Percentiles rank a stretch among this genome's conserved stretches.
These are phyloP conservation scores for Melanostoma scalare DNA, from an alignment of 2,888 invertebrate genomes.

Conservation along the genomic window DNA sequence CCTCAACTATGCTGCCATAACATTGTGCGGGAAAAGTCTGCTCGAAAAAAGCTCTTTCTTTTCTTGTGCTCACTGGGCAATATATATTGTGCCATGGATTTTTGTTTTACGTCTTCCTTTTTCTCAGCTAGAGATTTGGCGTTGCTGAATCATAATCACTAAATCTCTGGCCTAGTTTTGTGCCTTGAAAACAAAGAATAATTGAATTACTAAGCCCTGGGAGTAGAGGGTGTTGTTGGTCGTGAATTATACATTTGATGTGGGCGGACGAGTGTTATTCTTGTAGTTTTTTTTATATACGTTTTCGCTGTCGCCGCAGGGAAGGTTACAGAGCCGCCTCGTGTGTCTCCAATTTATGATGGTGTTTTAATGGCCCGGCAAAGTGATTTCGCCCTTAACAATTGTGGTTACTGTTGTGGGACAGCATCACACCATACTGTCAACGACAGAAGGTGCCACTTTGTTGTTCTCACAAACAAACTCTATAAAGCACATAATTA, in stretches of 20 bases:
- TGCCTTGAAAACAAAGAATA: conserved; percentile 47
- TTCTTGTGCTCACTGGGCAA: conserved; percentile 4
- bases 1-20: conserved; percentile 2
- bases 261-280: not conserved
- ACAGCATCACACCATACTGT: conserved; percentile 34
- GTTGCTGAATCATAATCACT: conserved; percentile 37
- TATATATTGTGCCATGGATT: conserved; percentile 28
- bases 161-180: conserved; percentile 16
- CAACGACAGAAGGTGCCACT: conserved; percentile 34
- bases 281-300: not conserved
- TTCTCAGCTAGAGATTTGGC: conserved; percentile 6
- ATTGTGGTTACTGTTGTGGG: conserved; percentile 57
- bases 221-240: conserved; percentile 10
- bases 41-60: conserved; percentile 13
- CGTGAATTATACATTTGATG: conserved; percentile 53
- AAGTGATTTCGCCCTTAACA: conserved; percentile 44
- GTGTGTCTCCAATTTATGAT: conserved; percentile 51
- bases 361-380: conserved; percentile 59
- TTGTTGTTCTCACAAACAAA: conserved; percentile 17
- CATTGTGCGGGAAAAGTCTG: conserved; percentile 4
- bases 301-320: not conserved
- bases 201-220: conserved; percentile 48
- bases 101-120: not conserved
- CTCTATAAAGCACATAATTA: conserved; percentile 22
- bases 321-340: not conserved